Base-by-base conservation (phyloP, 2,888 invertebrate genomes). In the Mantis religiosa region DNA sequence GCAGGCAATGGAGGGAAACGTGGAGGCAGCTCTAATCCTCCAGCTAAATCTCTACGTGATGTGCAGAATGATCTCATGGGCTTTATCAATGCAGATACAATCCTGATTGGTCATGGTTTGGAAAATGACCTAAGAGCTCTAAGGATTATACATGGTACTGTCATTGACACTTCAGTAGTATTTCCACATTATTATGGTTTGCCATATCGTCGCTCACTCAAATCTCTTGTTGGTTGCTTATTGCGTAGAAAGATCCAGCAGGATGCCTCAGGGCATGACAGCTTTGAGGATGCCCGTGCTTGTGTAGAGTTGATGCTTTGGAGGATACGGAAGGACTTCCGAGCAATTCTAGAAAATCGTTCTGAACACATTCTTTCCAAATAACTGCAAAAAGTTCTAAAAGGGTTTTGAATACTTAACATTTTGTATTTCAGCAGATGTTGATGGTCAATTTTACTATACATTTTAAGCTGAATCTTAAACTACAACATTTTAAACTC, bases 51-150 rank as follows among this genome's bases (percentile, higher is more conserved):
- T 88, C 93, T 98, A 86, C 93, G 94, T 90, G 96, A 98, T 92
- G 98, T 98, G 86, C 99, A 99, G 92, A 96, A 96, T 89, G 98
- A 98, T 91, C 94, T 99, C 89, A 95, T 98, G 92, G 95, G 96
- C 90, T 95, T 98, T 90, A 95, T 98, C 90, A 95, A 95, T 90
- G 95, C 96, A 12, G 96, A 98, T 90, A 97, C 99, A 8, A 97
- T 99, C 89, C 94, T 99, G 7, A 96, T 99, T 90, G 99, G 99
- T 0, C 99, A 99, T 93, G 98, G 97, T 28, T 94, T 99, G 91
- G 99, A 99, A 92, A 98, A 98, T 92, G 99, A 99, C 94, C 94
- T 99, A 89, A 95, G 97, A 28, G 97, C 97, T 0, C 93, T 99
- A 89, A 97, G 97, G 92, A 94, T 99, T 83, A 94, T 98, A 14